These are phyloP conservation scores for Bostrychus sinensis DNA, from an alignment of 2,113 vertebrate species.

Conservation along the genomic window DNA sequence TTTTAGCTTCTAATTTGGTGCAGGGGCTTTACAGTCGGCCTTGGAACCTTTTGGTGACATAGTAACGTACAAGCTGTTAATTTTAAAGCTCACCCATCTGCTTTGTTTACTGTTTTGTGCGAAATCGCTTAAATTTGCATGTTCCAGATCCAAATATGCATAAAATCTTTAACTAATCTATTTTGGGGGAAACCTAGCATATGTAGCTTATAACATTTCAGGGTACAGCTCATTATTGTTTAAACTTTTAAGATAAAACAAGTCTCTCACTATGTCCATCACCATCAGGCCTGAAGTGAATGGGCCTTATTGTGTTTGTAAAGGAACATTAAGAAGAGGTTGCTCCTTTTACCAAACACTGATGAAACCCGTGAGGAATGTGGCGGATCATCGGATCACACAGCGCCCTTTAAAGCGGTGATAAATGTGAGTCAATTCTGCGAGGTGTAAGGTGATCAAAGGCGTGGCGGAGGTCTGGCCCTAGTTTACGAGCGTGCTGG, in stretches of 20 bases:
- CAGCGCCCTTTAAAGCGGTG: slow-evolving; percentile 41
- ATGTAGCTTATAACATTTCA: no score
- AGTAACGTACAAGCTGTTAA: no score
- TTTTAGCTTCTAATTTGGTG: no score
- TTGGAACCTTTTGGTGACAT: no score
- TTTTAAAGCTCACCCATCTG: no score
- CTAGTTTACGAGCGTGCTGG: slow-evolving; percentile 46
- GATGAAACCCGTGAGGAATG: slow-evolving; percentile 48
- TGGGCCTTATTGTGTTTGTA: not conserved
- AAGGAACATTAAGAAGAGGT: not conserved
- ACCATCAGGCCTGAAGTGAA: not conserved
- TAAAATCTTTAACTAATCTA: no score
- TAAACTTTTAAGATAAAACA: not conserved
- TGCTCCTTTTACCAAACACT: not conserved
- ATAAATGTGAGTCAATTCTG: slow-evolving; percentile 45
- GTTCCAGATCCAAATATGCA: no score
- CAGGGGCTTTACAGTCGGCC: no score
- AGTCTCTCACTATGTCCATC: not conserved
- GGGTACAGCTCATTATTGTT: not conserved
- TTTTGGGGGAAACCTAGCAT: no score
- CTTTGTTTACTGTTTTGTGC: no score
- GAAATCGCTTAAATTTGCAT: no score
- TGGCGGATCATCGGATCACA: slow-evolving; percentile 21
- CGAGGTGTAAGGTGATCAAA: slow-evolving; percentile 64
- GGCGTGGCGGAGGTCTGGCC: slow-evolving; percentile 57